Evolutionary conservation across 2,888 invertebrate genomes (phyloP).

Genomic region (Eumacrocentrus americanus): DNA sequence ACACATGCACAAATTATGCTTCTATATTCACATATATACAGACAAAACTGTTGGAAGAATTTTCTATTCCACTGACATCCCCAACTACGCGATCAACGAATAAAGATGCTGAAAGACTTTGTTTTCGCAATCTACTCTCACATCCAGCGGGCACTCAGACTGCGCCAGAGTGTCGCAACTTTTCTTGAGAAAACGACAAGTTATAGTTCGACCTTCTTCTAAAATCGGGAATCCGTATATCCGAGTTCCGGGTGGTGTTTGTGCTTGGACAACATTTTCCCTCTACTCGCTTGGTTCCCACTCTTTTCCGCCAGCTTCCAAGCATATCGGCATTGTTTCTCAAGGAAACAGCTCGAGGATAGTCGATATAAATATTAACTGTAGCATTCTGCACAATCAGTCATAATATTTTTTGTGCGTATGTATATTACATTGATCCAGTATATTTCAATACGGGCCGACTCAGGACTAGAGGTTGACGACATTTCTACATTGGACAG

Average conservation of each 20-base stretch:
- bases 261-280: conserved; percentile 21
- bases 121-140: conserved; percentile 28
- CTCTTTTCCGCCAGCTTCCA: background rate
- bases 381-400: too few species aligned
- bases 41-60: background rate
- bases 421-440: too few species aligned
- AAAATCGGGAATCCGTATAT: conserved; percentile 27
- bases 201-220: conserved; percentile 28
- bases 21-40: background rate
- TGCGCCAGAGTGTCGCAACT: conserved; percentile 23
- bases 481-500: background rate
- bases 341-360: conserved; percentile 18
- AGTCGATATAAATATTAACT: conserved; percentile 21
- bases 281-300: too few species aligned
- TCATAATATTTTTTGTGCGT: too few species aligned
- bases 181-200: conserved; percentile 25
- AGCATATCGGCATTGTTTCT: background rate
- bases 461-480: too few species aligned
- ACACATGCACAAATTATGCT: background rate
- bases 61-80: background rate
- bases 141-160: conserved; percentile 20
- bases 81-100: background rate
- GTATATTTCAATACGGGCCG: too few species aligned
- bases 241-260: conserved; percentile 22
- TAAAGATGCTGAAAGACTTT: conserved; percentile 25